Base-by-base conservation (phyloP, 2,113 vertebrate genomes). In the Rhinogobius similis region DNA sequence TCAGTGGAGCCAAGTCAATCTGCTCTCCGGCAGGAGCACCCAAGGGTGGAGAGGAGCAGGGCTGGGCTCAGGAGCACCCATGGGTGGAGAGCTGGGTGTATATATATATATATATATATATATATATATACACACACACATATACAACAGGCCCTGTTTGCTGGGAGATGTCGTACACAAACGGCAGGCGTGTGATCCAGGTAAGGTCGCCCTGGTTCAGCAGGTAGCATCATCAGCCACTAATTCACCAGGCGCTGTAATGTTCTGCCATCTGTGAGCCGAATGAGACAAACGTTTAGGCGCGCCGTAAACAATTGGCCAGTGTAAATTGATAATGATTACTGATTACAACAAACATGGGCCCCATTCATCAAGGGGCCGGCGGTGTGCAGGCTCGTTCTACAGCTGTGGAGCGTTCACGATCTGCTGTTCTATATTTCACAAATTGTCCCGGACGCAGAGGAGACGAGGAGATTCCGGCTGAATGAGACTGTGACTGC, bases 281-380 rank as follows among this genome's bases (percentile, higher is more conserved):
- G 68, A 65, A 83, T 79, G 52, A 75, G 43, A 43, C 14, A 5
- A 64, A 78, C 79, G 71, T 83, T 75, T 75, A 71, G 75, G 64
- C 58, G 41, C 41, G 68, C 59, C 65, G 81, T 70, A 81, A 83
- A 85, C 73, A 88, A 77, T 71, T 65, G 64, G 36, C 67, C 46
- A 36, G 65, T 77, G 84, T 75, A 83, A 82, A 88, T 66, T 83
- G 80, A 82, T 89, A 86, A 89, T 89, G 82, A 86, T 86, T 85
- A 70, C 68, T 72, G 68, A 89, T 85, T 82, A 87, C 64, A 29
- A 32, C 39, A 67, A 72, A 59, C 65, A 53, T 32, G 67, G 50
- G 41, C 68, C 56, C 74, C 76, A 86, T 87, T 81, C 83, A 81
- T 90, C 83, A 76, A 4, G 23, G 29, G 29, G 56, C 18, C 5